Evolutionary conservation across 2,888 invertebrate species (phyloP).

Genomic region (Polydrusus tereticollis): DNA sequence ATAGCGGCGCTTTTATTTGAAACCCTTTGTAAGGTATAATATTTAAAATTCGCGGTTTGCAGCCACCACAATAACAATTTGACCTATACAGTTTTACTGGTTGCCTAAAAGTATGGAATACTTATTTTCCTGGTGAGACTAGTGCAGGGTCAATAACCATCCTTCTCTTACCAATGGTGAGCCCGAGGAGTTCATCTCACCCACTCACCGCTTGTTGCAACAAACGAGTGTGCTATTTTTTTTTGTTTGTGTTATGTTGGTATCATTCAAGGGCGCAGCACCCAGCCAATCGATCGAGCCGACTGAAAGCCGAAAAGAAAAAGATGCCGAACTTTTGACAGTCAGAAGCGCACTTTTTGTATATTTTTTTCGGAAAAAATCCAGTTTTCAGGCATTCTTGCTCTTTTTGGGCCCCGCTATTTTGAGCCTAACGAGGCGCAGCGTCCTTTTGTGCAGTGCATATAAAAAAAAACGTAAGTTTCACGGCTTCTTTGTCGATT

Average conservation of each 20-base stretch:
- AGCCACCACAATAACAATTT: no score
- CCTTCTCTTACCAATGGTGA: background rate
- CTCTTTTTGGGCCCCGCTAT: constrained; percentile 59
- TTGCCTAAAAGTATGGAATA: background rate
- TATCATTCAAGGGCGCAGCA: constrained; percentile 18
- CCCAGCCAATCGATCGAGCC: constrained; percentile 21
- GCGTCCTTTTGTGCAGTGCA: constrained; percentile 36
- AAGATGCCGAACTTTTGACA: constrained; percentile 58
- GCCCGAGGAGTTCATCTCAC: no score
- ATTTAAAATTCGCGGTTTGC: no score
- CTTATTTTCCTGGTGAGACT: background rate
- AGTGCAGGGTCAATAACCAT: background rate
- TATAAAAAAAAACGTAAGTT: constrained; percentile 14
- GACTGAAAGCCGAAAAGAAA: constrained; percentile 43
- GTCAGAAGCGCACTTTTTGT: constrained; percentile 63
- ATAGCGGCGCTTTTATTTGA: no score
- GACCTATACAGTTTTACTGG: background rate
- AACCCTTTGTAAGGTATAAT: no score
- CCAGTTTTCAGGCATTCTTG: constrained; percentile 56
- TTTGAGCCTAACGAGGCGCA: constrained; percentile 51
- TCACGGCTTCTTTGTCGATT: constrained; percentile 21
- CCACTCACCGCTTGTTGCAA: background rate
- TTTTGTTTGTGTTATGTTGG: constrained; percentile 1
- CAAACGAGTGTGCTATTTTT: background rate
- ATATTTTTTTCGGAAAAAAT: constrained; percentile 62